Base-by-base conservation (phyloP, 2,797 vertebrate species). In the Tiaroga cobitis region DNA sequence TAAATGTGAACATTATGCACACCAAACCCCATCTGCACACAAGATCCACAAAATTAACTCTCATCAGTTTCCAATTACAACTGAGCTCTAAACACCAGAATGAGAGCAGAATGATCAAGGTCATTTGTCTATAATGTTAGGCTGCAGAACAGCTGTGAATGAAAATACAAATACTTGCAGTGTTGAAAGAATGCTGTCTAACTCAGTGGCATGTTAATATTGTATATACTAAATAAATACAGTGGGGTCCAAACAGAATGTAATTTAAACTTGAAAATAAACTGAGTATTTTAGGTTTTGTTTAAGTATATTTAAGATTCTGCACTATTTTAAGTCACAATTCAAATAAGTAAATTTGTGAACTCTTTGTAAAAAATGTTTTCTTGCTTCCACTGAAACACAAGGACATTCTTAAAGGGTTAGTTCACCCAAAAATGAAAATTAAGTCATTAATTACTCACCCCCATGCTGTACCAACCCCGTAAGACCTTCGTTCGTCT, bases 1-100 rank as follows among this genome's bases (percentile, higher is more conserved):
- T 43, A 68, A 77, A 76, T 41, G 43, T 84, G 63, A 68, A 43
- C 18, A 68, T 24, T n/a, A 93, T 94, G 93, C 92, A 94, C 32
- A 59, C 67, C 8, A 19, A 81, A 39, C 69, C 49, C n/a, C 65
- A 63, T 78, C 82, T 78, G 61, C 67, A n/a, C 11, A 69, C 56
- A 49, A 39, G 65, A 16, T 39, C 34, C 68, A 73, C 39, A 74
- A 74, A 82, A 80, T 34, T 18, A 80, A 65, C 54, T 74, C 69
- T 61, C 54, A 73, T 63, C 81, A 82, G 61, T 65, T 73, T 73
- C 65, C 54, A 56, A 77, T 83, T 65, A 78, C 32, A 79, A 75
- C 77, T 63, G 15, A 61, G 26, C 56, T 73, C 81, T 74, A 63
- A 82, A 82, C 26, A 49, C 39, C 39, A 74, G 54, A 74, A 43